Evolutionary conservation across 2,888 invertebrate genomes (phyloP), one percentile per base, ranked within the genome.

Genomic region (Mythimna pallens): DNA sequence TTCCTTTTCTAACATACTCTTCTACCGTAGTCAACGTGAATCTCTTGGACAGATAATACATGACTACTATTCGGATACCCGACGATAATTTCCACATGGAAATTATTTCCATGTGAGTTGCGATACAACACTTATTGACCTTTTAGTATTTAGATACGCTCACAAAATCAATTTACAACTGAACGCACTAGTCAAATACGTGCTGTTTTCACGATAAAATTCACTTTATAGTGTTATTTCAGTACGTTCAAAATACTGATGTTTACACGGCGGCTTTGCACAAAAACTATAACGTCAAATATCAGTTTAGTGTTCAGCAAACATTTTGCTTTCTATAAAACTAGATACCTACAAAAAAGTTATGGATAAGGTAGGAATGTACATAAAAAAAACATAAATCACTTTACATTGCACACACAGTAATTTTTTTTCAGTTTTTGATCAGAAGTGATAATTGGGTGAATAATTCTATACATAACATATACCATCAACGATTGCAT

Each of bases 141-240:
- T 7, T 10, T 22, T 8, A 30, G 30, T 66, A 66, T 7, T 30
- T 52, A n/a, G 10, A 10, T 22, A 17, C 17, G 30, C 3, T 73
- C 12, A 61, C 22, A 43, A 65, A 65, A 36, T 34, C 0, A 58
- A 10, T 65, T 40, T 52, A 6, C 4, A 43, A 52, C 47, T 20
- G 25, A 50, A 73, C 10, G 12, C 6, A 73, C 52, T 58, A 52
- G 43, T 52, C 50, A 34, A 36, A 65, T 7, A 10, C 14, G 8
- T 34, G 3, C 34, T 22, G 25, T 17, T 70, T 47, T 25, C 22
- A 8, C 30, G 22, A 22, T 34, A 52, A 30, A 34, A 30, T 36
- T n/a, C 10, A 55, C 9, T 78, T 43, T 34, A 52, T 14, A 40
- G 22, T 58, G 17, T 65, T 63, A 68, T 68, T 69, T 65, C 40